phyloP scores from a whole-genome alignment of 2,888 invertebrate genomes.

The Shargacucullia verbasci region DNA sequence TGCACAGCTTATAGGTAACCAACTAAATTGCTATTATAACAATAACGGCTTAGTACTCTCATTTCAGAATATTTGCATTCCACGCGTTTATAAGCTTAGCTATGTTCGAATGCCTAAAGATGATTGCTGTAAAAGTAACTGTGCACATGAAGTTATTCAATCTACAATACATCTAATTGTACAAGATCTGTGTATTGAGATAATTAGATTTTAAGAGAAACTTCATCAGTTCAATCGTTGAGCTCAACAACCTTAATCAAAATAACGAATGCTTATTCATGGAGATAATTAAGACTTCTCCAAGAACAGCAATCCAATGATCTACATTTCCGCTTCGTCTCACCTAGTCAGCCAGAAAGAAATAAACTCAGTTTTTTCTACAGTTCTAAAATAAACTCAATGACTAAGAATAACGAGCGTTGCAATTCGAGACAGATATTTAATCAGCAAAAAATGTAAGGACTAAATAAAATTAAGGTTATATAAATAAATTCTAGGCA shows the following conservation, averaged over 20 bases:
- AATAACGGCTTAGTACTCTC: constrained; percentile 33
- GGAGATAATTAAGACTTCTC: constrained; percentile 18
- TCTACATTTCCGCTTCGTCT: not conserved
- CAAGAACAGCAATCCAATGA: constrained; percentile 3
- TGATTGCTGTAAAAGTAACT: constrained; percentile 1
- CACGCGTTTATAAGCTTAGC: constrained; percentile 20
- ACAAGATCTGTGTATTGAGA: no score
- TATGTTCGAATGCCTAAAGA: constrained; percentile 9
- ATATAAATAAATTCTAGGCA: constrained; percentile 55
- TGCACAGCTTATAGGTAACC: constrained; percentile 44
- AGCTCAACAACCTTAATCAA: no score
- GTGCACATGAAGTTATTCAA: no score
- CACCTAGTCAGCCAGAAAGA: constrained; percentile 4
- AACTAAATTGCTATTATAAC: constrained; percentile 49
- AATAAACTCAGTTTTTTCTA: not conserved
- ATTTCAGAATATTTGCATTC: constrained; percentile 41
- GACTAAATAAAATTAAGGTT: constrained; percentile 51
- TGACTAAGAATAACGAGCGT: constrained; percentile 17
- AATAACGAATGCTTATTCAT: constrained; percentile 14
- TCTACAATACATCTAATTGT: no score
- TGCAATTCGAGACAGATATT: constrained; percentile 18
- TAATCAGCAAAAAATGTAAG: constrained; percentile 39
- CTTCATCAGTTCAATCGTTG: no score
- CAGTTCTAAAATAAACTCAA: constrained; percentile 36
- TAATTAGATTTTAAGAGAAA: no score